A percentile compares a stretch with the other conserved stretches of the same genome.
These are phyloP conservation scores for Manacus vitellinus DNA, from an alignment of 2,113 vertebrate genomes.

Conservation along the genomic window DNA sequence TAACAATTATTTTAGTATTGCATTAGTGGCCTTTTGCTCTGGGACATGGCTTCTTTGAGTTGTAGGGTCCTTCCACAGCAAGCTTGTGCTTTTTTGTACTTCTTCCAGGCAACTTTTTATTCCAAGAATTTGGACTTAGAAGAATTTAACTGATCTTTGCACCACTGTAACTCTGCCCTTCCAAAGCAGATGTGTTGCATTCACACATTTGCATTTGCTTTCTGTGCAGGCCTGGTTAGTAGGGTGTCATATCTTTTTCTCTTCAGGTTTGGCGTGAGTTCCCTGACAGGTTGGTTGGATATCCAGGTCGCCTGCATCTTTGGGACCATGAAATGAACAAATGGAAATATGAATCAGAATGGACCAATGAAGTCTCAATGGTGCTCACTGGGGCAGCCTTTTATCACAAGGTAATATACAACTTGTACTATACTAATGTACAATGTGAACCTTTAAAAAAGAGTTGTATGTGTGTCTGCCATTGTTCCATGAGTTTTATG, in stretches of 20 bases:
- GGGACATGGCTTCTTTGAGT: not conserved
- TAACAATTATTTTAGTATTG: not conserved
- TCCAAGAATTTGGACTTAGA: not conserved
- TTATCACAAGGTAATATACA: conserved; percentile 89
- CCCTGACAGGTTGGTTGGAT: conserved; percentile 94
- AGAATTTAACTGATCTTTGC: not conserved
- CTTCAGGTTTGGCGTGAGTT: conserved; percentile 95
- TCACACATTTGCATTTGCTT: not conserved
- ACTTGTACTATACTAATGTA: not conserved
- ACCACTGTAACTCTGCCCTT: not conserved
- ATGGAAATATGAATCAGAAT: conserved; percentile 99
- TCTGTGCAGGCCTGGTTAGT: not conserved
- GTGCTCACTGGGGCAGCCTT: conserved; percentile 97
- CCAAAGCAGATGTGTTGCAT: not conserved
- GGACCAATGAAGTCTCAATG: conserved; percentile 99
- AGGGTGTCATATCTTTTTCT: not conserved
- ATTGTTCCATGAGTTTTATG: not conserved
- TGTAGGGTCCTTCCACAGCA: not conserved
- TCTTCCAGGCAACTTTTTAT: not conserved
- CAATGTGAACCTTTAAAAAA: not conserved
- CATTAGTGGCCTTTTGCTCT: not conserved
- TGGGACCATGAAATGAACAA: conserved; percentile 99
- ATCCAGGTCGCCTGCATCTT: conserved; percentile 94
- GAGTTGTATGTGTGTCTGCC: not conserved
- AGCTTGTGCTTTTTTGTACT: not conserved